Base-by-base conservation (phyloP, 2,113 vertebrate genomes). In the Zingel zingel region DNA sequence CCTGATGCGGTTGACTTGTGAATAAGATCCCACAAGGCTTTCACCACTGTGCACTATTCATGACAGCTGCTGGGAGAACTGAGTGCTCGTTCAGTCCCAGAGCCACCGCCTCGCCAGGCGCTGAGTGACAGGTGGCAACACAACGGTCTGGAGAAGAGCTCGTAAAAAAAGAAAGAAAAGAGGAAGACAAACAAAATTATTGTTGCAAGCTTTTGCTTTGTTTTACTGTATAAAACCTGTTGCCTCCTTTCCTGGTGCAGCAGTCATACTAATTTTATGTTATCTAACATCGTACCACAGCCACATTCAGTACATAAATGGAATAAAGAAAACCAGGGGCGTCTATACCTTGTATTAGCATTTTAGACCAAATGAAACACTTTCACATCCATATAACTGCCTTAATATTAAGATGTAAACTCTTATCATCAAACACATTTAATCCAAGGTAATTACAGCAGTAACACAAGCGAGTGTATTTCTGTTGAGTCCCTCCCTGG, bases 11-110 rank as follows among this genome's bases (percentile, higher is more conserved):
- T 25, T 65, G 57, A 79, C 80, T 76, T 30, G 74, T 71, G 87
- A 91, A 79, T 66, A 81, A 79, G 81, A 84, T 77, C 81, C 78
- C 74, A 47, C 56, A 47, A 79, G 85, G 70, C 77, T 84, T 83
- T 84, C 30, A 56, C 74, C 47, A 48, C 79, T 62, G 67, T 76
- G 68, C 51, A 58, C 72, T 56, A 50, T 81, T 76, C 65, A 36
- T 80, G 81, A 76, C 83, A 81, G 79, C 68, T 63, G 77, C 57
- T 47, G 33, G 50, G 53, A 74, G 30, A 64, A 59, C 6, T 0
- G n/a, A 67, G 48, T 30, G 78, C 70, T 51, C 4, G 5, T 6
- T 25, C 63, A 72, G 23, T 69, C 54, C 56, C 0, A 1, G 15
- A 74, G 70, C 39, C 51, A 58, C 54, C 15, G 1, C 1, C 36